Evolutionary conservation across 2,113 vertebrate genomes (phyloP), one percentile per base, ranked within the genome.

Genomic region (Scolopax mira): DNA sequence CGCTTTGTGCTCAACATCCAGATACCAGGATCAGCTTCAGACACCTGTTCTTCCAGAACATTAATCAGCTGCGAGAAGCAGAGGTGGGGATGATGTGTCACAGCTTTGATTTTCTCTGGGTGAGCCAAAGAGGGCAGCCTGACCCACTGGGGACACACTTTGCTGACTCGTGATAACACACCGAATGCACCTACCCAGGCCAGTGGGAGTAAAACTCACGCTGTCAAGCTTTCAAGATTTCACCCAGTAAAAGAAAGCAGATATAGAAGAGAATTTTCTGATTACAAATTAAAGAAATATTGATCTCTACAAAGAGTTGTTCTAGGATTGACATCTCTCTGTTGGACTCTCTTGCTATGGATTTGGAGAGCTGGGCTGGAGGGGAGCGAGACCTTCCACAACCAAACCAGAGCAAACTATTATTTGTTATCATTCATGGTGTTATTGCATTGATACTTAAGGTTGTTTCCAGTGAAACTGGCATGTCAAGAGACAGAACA

Each of bases 101-200:
- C 37, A 64, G 46, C 17, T 91, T 79, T 78, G 37, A 65, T 77
- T 13, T 79, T 44, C n/a, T 54, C 37, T 62, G 46, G 27, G 52
- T 16, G 62, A 83, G 44, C 7, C 54, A 46, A 74, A 72, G 31
- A 19, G 48, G 66, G 19, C 49, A 88, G 27, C 33, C 54, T 48
- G 44, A 48, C 18, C 62, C 3, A 0, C 33, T 17, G 16, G 48
- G 66, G 37, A 28, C 24, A 27, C 12, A 2, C 13, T 48, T 80
- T 44, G 42, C 55, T 60, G 16, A 12, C 7, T 8, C 2, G 4
- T 10, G n/a, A 24, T 10, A 69, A 42, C 18, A 37, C 61, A 15
- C 0, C 0, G 9, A 19, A 22, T 44, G 10, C 28, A 31, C 39
- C 0, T 42, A 0, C 14, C 11, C 27, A 19, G 57, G 15, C 5